These are phyloP conservation scores for Pseudococcus viburni DNA, from an alignment of 2,888 invertebrate genomes.

Conservation along the genomic window DNA sequence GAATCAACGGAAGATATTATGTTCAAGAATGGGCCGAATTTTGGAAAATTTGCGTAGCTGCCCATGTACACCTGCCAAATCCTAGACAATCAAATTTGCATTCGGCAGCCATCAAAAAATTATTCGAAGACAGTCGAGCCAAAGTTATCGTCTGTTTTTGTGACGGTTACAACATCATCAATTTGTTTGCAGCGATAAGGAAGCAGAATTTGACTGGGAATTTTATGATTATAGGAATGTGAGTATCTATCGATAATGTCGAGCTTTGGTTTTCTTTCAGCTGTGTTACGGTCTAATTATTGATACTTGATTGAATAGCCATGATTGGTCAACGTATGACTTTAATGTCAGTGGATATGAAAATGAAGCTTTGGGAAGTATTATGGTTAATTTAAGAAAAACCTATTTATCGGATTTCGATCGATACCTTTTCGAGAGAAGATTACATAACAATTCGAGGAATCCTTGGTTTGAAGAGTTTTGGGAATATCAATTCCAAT, in stretches of 20 bases:
- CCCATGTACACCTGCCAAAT: slow-evolving; percentile 74
- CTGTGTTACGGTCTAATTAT: background rate
- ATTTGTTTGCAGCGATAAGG: slow-evolving; percentile 77
- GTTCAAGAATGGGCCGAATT: slow-evolving; percentile 80
- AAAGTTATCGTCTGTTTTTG: slow-evolving; percentile 84
- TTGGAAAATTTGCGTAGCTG: slow-evolving; percentile 81
- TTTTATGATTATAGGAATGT: background rate
- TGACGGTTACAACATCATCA: slow-evolving; percentile 81
- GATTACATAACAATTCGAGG: slow-evolving; percentile 73
- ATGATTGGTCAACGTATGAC: slow-evolving; percentile 83
- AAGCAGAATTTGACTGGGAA: slow-evolving; percentile 74
- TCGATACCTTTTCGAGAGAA: slow-evolving; percentile 79
- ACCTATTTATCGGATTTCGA: slow-evolving; percentile 79
- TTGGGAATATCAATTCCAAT: slow-evolving; percentile 82
- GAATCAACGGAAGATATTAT: slow-evolving; percentile 82
- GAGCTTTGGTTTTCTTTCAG: too few species aligned
- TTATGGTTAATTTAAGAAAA: slow-evolving; percentile 83
- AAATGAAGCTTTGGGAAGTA: slow-evolving; percentile 78
- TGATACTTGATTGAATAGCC: slow-evolving; percentile 72
- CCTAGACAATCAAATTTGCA: background rate
- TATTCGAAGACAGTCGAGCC: slow-evolving; percentile 74
- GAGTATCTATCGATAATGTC: slow-evolving; percentile 4
- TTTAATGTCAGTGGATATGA: slow-evolving; percentile 81
- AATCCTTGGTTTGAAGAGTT: slow-evolving; percentile 85
- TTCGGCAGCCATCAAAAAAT: slow-evolving; percentile 73